Percentiles rank a stretch among this genome's conserved stretches.
Evolutionary conservation across 2,888 invertebrate species (phyloP).

Genomic region (Sarcophaga variegata): DNA sequence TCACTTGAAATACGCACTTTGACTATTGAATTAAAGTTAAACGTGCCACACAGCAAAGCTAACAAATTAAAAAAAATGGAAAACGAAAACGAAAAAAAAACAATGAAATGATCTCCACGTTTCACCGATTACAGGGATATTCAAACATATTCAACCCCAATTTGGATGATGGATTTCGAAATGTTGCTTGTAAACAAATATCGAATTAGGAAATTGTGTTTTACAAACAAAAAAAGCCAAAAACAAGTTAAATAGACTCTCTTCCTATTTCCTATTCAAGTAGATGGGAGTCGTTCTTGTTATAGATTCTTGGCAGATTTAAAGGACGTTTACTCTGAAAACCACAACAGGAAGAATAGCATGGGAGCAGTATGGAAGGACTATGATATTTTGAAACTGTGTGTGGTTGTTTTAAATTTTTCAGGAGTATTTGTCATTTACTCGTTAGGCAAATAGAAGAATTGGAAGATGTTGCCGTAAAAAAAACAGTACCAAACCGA

Average conservation of each 20-base stretch:
- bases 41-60: constrained; percentile 65
- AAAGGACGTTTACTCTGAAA: background rate
- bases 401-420: constrained; percentile 75
- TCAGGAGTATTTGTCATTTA: constrained; percentile 67
- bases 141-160: constrained; percentile 51
- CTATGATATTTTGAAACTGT: constrained; percentile 77
- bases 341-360: constrained; percentile 16
- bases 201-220: constrained; percentile 79
- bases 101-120: constrained; percentile 59
- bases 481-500: background rate
- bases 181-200: constrained; percentile 69
- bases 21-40: constrained; percentile 53
- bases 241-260: constrained; percentile 77
- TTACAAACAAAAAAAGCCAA: constrained; percentile 74
- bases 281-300: background rate
- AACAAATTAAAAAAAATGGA: constrained; percentile 59
- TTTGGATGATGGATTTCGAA: constrained; percentile 51
- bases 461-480: background rate
- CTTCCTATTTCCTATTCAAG: constrained; percentile 1
- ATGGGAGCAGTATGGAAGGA: constrained; percentile 59
- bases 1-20: constrained; percentile 35
- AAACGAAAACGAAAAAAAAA: constrained; percentile 59
- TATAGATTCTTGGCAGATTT: background rate
- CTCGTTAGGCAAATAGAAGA: constrained; percentile 55
- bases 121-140: constrained; percentile 48